A percentile compares a stretch with the other conserved stretches of the same genome.
These are phyloP conservation scores for Eucriotettix oculatus DNA, from an alignment of 2,888 invertebrate genomes.

Conservation along the genomic window DNA sequence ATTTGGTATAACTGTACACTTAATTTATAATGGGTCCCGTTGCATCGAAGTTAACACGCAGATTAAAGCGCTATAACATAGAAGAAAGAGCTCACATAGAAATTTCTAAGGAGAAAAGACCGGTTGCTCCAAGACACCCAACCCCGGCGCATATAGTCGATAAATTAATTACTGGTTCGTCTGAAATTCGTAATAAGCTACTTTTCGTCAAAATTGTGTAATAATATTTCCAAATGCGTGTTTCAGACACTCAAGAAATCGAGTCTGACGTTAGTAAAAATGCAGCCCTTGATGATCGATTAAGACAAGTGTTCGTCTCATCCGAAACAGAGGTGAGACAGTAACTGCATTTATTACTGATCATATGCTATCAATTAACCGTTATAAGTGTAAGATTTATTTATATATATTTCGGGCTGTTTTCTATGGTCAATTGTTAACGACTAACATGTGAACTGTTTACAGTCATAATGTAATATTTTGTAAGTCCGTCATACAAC, in stretches of 20 bases:
- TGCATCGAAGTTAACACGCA: constrained; percentile 30
- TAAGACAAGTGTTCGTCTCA: constrained; percentile 58
- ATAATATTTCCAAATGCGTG: constrained; percentile 2
- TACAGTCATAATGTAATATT: no score
- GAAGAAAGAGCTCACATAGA: constrained; percentile 58
- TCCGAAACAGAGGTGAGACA: constrained; percentile 24
- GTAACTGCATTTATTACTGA: no score
- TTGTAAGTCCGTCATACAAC: no score
- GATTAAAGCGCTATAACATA: constrained; percentile 43
- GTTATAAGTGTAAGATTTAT: no score
- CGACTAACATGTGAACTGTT: no score
- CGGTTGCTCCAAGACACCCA: constrained; percentile 50
- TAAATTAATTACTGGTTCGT: constrained; percentile 36
- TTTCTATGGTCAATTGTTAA: no score
- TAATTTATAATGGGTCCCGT: constrained; percentile 42
- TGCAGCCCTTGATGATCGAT: constrained; percentile 37
- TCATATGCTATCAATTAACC: no score
- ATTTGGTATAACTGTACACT: not conserved
- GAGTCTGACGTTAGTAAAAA: constrained; percentile 47
- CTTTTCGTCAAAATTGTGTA: not conserved
- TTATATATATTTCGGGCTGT: no score
- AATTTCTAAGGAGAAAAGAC: constrained; percentile 45
- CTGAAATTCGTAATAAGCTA: not conserved
- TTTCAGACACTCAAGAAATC: constrained; percentile 40
- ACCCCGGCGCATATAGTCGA: constrained; percentile 43